These are phyloP conservation scores for Platanista minor DNA, from an alignment of 2,113 vertebrate genomes.

Conservation along the genomic window DNA sequence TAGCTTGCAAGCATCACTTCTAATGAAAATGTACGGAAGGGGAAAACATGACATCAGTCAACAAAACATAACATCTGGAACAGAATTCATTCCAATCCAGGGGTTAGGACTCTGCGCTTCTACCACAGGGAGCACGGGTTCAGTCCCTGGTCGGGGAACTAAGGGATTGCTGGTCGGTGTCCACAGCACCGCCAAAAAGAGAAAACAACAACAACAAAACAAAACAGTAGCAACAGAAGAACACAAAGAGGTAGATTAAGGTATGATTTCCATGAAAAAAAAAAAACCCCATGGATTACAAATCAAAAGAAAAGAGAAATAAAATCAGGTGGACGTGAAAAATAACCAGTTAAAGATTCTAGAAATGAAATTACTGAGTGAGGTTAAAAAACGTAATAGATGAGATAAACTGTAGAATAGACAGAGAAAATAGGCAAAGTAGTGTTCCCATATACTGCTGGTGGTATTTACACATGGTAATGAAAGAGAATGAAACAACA, in stretches of 20 bases:
- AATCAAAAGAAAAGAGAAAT: slow-evolving; percentile 6
- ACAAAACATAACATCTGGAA: background rate
- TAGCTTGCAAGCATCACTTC: background rate
- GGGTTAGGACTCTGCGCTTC: background rate
- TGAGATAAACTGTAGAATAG: background rate
- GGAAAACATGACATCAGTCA: background rate
- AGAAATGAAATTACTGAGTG: background rate
- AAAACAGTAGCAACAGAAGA: background rate
- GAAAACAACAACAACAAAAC: background rate
- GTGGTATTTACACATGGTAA: background rate
- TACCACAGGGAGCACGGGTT: background rate
- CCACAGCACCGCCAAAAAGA: background rate
- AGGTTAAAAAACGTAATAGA: background rate
- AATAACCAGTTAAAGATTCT: background rate
- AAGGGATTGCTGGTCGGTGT: background rate
- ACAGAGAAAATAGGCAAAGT: background rate
- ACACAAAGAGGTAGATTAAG: background rate
- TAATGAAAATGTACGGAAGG: background rate
- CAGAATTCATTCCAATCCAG: background rate
- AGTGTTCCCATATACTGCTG: background rate
- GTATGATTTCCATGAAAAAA: slow-evolving; percentile 1
- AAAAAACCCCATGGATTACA: background rate
- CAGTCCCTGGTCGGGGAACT: background rate
- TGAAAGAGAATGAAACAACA: background rate
- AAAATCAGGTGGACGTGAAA: background rate